These are phyloP conservation scores for Drosophila antonietae DNA, from an alignment of 2,888 invertebrate genomes.

Conservation along the genomic window DNA sequence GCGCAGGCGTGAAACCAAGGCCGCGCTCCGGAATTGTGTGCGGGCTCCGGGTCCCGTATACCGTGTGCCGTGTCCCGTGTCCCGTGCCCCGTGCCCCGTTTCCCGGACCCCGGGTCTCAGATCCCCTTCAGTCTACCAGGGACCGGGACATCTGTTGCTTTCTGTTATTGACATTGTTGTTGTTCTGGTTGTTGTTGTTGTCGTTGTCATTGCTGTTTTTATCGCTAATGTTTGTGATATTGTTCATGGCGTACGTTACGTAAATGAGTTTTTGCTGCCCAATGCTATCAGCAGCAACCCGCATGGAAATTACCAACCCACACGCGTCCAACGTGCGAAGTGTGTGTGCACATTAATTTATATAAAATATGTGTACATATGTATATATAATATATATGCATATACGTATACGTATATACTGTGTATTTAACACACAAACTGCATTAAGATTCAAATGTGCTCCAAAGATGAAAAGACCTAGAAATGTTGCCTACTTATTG, in stretches of 20 bases:
- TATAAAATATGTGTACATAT: constrained; percentile 3
- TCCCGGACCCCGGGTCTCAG: neutral
- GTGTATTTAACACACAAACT: constrained; percentile 46
- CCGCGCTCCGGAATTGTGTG: constrained; percentile 1
- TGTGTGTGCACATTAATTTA: constrained; percentile 65
- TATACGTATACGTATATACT: neutral
- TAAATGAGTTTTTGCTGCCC: constrained; percentile 49
- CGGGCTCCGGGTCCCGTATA: neutral
- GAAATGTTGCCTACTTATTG: constrained; percentile 50
- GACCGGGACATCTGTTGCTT: constrained; percentile 45
- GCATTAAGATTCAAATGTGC: constrained; percentile 48
- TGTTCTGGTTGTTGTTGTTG: constrained; percentile 23
- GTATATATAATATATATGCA: neutral
- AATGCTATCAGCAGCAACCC: constrained; percentile 46
- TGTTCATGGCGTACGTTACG: constrained; percentile 25
- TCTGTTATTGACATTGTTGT: constrained; percentile 18
- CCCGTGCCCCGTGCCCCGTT: neutral
- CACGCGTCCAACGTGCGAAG: neutral
- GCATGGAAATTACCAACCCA: constrained; percentile 42
- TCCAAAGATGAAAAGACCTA: neutral
- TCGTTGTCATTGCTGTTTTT: constrained; percentile 36
- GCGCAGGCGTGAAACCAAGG: constrained; percentile 20
- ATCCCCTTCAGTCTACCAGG: neutral
- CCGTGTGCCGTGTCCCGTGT: neutral
- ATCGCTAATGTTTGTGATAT: constrained; percentile 35